Conservation (phyloP, 1,140 invertebrate genomes). For the Tetramorium alpestre region DNA sequence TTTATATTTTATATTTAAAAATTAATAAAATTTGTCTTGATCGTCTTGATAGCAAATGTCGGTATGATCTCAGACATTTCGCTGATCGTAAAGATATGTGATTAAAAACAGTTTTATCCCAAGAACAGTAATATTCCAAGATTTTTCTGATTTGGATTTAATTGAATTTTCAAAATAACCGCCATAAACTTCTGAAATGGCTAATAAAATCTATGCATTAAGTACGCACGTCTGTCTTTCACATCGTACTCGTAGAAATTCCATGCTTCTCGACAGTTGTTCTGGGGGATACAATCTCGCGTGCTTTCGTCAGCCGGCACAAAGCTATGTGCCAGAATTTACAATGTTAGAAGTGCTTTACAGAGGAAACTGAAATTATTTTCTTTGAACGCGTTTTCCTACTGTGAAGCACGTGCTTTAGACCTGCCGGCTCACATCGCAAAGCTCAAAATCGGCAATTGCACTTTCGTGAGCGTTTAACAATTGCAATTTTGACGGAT, state of each 20-base stretch:
- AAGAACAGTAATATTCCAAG: not conserved
- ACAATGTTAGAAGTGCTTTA: not conserved
- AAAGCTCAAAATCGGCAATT: slow-evolving; percentile 7
- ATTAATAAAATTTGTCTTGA: not conserved
- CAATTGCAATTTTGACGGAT: not conserved
- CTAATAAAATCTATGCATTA: not conserved
- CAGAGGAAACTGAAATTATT: slow-evolving; percentile 8
- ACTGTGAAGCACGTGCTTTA: not conserved
- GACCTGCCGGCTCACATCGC: not conserved
- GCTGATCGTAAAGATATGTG: too few relatives aligned
- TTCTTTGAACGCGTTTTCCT: not conserved
- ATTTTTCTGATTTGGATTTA: not conserved
- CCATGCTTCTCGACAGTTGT: not conserved
- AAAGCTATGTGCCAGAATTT: slow-evolving; percentile 1
- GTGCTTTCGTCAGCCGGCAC: not conserved
- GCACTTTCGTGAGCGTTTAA: slow-evolving; percentile 7
- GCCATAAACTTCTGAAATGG: not conserved
- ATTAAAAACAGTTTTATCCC: not conserved
- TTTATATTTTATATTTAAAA: not conserved
- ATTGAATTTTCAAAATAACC: not conserved
- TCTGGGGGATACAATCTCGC: not conserved
- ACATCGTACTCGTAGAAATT: slow-evolving; percentile 1
- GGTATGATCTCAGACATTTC: not conserved
- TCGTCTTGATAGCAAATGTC: not conserved
- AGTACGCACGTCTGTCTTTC: not conserved